phyloP scores from a whole-genome alignment of 2,888 invertebrate species.

The Taenaris catops region DNA sequence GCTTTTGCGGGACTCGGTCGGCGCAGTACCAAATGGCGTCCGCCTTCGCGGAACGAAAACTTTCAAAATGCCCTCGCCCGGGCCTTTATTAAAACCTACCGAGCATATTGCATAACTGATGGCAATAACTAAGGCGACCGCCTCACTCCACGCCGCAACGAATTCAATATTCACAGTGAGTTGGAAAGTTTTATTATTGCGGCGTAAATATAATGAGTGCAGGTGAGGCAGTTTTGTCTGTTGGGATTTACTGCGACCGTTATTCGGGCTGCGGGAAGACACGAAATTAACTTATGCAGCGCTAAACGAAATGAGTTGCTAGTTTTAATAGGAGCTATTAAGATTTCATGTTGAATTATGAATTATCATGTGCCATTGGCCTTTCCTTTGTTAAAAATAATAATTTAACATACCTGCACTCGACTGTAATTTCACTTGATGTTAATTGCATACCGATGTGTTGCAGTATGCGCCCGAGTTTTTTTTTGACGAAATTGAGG shows the following conservation, averaged over 20 bases:
- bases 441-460: no score
- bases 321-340: slow-evolving; percentile 40
- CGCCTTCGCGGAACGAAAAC: slow-evolving; percentile 73
- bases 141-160: slow-evolving; percentile 55
- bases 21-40: slow-evolving; percentile 54
- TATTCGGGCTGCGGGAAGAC: slow-evolving; percentile 50
- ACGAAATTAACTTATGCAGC: slow-evolving; percentile 53
- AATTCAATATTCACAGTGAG: slow-evolving; percentile 75
- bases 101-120: slow-evolving; percentile 70
- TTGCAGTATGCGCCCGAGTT: no score
- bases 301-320: slow-evolving; percentile 50
- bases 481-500: no score
- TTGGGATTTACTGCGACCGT: slow-evolving; percentile 59
- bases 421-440: no score
- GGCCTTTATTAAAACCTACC: slow-evolving; percentile 74
- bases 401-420: no score
- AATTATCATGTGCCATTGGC: no score
- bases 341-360: slow-evolving; percentile 12
- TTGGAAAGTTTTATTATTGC: slow-evolving; percentile 77
- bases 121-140: slow-evolving; percentile 73
- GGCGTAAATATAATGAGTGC: slow-evolving; percentile 77
- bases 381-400: no score
- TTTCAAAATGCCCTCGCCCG: slow-evolving; percentile 63
- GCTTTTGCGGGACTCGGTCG: slow-evolving; percentile 59
- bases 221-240: slow-evolving; percentile 72